Conservation (phyloP, 2,888 invertebrate genomes). For the Aphidoletes aphidimyza region DNA sequence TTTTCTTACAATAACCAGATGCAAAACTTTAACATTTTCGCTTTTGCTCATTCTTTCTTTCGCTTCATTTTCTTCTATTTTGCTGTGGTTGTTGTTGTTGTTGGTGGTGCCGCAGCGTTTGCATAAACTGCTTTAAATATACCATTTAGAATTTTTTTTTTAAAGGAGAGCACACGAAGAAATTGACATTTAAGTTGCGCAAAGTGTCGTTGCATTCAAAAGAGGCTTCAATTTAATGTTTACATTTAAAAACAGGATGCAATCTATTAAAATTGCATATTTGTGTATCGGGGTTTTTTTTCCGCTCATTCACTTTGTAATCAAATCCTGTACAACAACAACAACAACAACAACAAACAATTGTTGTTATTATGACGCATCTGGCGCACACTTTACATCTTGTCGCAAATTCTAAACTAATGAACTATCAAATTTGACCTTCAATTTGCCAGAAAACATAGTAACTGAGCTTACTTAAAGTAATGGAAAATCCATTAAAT, state of each 20-base stretch:
- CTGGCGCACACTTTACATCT: too few species aligned
- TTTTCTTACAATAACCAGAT: conserved; percentile 29
- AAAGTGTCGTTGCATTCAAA: background rate
- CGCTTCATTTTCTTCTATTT: background rate
- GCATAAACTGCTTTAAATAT: background rate
- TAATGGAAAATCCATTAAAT: too few species aligned
- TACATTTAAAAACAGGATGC: conserved; percentile 41
- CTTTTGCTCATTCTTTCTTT: too few species aligned
- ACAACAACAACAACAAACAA: too few species aligned
- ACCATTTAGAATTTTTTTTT: too few species aligned
- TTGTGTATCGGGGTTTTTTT: background rate
- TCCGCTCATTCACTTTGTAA: background rate
- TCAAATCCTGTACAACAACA: too few species aligned
- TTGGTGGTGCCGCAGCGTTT: background rate
- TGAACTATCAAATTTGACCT: too few species aligned
- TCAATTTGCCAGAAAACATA: too few species aligned
- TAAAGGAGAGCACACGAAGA: background rate
- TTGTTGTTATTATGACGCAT: too few species aligned
- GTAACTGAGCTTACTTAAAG: too few species aligned
- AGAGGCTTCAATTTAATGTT: background rate
- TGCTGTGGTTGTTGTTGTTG: background rate
- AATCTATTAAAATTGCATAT: conserved; percentile 41
- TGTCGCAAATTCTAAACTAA: too few species aligned
- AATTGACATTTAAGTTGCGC: conserved; percentile 37
- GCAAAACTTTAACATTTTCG: background rate